These are phyloP conservation scores for Oryctes rhinoceros DNA, from an alignment of 1,140 invertebrate species.

Conservation along the genomic window DNA sequence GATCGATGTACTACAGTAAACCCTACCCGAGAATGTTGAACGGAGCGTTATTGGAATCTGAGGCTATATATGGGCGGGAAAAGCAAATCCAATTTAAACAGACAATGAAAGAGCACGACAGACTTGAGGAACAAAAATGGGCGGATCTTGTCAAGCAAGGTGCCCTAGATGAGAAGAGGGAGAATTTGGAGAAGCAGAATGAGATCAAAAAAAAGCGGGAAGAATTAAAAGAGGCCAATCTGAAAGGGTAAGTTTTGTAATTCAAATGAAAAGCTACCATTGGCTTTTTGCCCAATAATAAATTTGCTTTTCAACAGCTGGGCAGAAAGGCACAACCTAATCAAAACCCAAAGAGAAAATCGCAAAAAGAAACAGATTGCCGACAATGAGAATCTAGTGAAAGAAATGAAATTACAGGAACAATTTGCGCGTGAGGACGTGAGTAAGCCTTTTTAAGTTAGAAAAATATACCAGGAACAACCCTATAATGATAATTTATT, in stretches of 20 bases:
- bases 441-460: constrained; percentile 4
- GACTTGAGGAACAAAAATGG: constrained; percentile 45
- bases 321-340: constrained; percentile 42
- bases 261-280: no score
- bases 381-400: constrained; percentile 48
- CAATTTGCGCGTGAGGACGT: constrained; percentile 57
- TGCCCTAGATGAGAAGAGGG: constrained; percentile 42
- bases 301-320: not conserved
- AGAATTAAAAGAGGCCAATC: constrained; percentile 8
- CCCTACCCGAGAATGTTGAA: constrained; percentile 51
- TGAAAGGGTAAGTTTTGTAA: constrained; percentile 31
- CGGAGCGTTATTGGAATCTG: constrained; percentile 50
- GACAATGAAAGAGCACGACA: constrained; percentile 49
- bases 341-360: constrained; percentile 43
- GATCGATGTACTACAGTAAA: constrained; percentile 49
- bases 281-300: no score
- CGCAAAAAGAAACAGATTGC: constrained; percentile 47
- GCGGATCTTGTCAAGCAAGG: constrained; percentile 45
- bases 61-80: constrained; percentile 51
- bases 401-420: constrained; percentile 53
- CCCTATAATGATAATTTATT: no score
- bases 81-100: constrained; percentile 53
- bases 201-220: constrained; percentile 42
- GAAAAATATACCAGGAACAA: not conserved
- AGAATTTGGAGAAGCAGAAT: constrained; percentile 46